Conservation (phyloP, 2,888 invertebrate species). For the Erebia ligea region DNA sequence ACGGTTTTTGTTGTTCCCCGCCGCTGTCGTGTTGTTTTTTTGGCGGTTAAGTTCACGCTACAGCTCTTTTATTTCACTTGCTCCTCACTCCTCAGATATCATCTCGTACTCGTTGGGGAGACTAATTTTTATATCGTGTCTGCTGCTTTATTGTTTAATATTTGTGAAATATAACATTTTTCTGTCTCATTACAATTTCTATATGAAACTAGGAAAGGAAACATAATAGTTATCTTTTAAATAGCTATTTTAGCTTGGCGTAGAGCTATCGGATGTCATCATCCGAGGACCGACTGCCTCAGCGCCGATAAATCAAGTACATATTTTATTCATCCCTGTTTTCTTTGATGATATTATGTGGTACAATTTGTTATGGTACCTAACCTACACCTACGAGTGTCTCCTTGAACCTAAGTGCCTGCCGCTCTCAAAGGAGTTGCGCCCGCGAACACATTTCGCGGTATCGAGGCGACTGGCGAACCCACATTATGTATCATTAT, state of each 20-base stretch:
- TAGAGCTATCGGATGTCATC: background rate
- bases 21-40: constrained; percentile 75
- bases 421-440: constrained; percentile 24
- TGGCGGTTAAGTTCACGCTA: constrained; percentile 75
- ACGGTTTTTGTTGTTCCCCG: constrained; percentile 83
- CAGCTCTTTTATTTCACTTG: constrained; percentile 76
- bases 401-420: constrained; percentile 4
- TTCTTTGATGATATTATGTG: background rate
- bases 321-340: background rate
- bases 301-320: too few relatives aligned
- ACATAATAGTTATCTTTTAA: background rate
- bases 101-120: constrained; percentile 55
- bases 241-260: background rate
- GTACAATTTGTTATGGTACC: background rate
- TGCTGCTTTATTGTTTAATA: constrained; percentile 3
- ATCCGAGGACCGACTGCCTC: too few relatives aligned
- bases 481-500: constrained; percentile 79
- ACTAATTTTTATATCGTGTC: constrained; percentile 39
- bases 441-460: constrained; percentile 48
- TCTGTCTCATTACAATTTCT: background rate
- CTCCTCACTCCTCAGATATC: constrained; percentile 69
- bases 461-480: constrained; percentile 63
- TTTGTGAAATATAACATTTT: background rate
- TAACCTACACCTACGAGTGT: background rate
- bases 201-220: background rate